phyloP scores from a whole-genome alignment of 2,113 vertebrate genomes.

The Dromaius novaehollandiae region DNA sequence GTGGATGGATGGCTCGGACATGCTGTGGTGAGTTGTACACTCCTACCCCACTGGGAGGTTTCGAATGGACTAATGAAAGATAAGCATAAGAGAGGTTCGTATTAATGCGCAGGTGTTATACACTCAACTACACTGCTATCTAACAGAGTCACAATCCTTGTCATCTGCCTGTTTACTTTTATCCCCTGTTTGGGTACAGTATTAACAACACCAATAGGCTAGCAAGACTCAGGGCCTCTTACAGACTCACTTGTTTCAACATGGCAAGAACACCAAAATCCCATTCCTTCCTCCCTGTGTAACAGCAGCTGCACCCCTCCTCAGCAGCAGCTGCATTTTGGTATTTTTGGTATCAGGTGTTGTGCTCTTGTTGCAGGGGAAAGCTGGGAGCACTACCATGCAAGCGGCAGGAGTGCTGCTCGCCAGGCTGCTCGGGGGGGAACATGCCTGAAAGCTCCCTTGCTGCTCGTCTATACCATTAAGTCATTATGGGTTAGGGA shows the following conservation, averaged over 20 bases:
- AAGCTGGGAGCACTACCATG: not conserved
- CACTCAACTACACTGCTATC: not conserved
- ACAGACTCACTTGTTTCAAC: not conserved
- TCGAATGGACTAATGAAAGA: not conserved
- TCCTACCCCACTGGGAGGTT: not conserved
- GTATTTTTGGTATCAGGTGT: not conserved
- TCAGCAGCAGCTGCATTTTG: not conserved
- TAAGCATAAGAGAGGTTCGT: not conserved
- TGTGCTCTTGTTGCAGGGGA: not conserved
- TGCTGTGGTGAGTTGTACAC: not conserved
- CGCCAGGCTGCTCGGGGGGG: no score
- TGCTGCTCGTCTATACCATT: rapidly evolving
- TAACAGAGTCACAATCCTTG: not conserved
- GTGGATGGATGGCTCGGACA: not conserved
- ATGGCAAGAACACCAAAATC: not conserved
- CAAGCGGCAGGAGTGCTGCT: not conserved
- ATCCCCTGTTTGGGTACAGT: not conserved
- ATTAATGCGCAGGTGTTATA: not conserved
- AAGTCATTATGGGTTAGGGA: no score
- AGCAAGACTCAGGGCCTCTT: not conserved
- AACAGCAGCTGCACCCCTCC: not conserved
- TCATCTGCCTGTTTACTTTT: not conserved
- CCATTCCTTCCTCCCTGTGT: not conserved
- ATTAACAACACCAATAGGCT: rapidly evolving
- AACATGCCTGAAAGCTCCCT: not conserved